Evolutionary conservation across 2,797 vertebrate species (phyloP).

Genomic region (Botia kubotai): DNA sequence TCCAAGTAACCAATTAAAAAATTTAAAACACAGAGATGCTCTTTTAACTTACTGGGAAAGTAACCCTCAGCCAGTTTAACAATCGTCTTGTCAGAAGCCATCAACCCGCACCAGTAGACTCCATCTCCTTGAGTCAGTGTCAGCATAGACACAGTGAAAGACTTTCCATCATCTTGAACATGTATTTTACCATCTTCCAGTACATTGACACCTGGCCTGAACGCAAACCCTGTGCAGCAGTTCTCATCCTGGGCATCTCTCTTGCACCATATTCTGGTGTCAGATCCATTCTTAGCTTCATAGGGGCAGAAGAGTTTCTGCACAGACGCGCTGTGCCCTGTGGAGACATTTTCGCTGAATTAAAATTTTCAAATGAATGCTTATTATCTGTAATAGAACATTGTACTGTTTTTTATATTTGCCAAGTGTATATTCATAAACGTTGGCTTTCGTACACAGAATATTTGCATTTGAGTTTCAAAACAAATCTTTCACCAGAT

Average conservation of each 20-base stretch:
- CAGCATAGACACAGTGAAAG: conserved; percentile 60
- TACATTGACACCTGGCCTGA: rapidly evolving
- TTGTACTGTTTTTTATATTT: not conserved
- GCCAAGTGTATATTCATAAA: not conserved
- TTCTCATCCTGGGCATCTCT: not conserved
- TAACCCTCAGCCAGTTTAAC: conserved; percentile 68
- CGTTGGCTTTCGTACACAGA: not conserved
- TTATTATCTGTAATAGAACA: not conserved
- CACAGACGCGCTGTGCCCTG: conserved; percentile 48
- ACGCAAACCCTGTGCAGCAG: conserved; percentile 67
- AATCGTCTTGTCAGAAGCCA: conserved; percentile 48
- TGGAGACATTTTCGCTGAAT: conserved; percentile 1
- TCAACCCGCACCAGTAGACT: conserved; percentile 71
- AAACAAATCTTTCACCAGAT: not conserved
- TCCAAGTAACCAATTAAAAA: not conserved
- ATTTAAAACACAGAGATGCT: not conserved
- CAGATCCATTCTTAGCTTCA: not conserved
- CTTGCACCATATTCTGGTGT: conserved; percentile 68
- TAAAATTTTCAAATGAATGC: not conserved
- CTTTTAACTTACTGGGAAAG: conserved; percentile 60
- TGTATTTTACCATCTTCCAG: conserved; percentile 47
- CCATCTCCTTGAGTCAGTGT: conserved; percentile 53
- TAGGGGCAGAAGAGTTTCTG: conserved; percentile 63
- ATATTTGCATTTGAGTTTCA: not conserved
- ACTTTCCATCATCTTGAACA: conserved; percentile 50